Evolutionary conservation across 2,888 invertebrate species (phyloP).

Genomic region (Andrena praecox): DNA sequence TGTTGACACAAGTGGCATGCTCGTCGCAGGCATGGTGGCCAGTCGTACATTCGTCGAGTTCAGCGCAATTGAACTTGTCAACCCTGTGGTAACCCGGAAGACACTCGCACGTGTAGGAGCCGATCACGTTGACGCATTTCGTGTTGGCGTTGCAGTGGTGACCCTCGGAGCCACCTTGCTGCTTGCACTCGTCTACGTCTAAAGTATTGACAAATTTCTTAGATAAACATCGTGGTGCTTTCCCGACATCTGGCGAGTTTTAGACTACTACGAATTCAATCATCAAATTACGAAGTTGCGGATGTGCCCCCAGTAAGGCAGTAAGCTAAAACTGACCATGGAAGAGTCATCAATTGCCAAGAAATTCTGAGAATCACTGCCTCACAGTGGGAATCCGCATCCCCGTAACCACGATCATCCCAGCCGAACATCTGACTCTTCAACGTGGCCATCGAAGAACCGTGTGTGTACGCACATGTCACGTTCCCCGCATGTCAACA

Average conservation of each 20-base stretch:
- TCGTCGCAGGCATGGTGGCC: slow-evolving; percentile 91
- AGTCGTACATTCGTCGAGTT: slow-evolving; percentile 92
- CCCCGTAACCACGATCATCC: slow-evolving; percentile 6
- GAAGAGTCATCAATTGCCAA: not conserved
- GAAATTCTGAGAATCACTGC: not conserved
- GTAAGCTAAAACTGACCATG: not conserved
- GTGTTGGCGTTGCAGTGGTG: slow-evolving; percentile 95
- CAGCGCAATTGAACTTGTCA: slow-evolving; percentile 92
- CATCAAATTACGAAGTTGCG: not conserved
- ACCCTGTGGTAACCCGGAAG: slow-evolving; percentile 91
- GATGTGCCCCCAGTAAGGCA: not conserved
- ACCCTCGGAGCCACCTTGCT: slow-evolving; percentile 91
- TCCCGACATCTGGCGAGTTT: not conserved
- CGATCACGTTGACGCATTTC: slow-evolving; percentile 92
- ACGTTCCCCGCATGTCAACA: slow-evolving; percentile 22
- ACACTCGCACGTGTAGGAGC: slow-evolving; percentile 94
- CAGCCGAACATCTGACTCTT: not conserved
- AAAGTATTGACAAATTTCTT: slow-evolving; percentile 14
- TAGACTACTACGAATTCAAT: not conserved
- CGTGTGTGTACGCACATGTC: not conserved
- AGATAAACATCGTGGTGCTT: not conserved
- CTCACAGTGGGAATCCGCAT: not conserved
- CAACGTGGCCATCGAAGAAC: not conserved
- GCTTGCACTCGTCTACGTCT: slow-evolving; percentile 95
- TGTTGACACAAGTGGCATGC: slow-evolving; percentile 92